phyloP scores from a whole-genome alignment of 2,888 invertebrate genomes.

The Thereva unica region DNA sequence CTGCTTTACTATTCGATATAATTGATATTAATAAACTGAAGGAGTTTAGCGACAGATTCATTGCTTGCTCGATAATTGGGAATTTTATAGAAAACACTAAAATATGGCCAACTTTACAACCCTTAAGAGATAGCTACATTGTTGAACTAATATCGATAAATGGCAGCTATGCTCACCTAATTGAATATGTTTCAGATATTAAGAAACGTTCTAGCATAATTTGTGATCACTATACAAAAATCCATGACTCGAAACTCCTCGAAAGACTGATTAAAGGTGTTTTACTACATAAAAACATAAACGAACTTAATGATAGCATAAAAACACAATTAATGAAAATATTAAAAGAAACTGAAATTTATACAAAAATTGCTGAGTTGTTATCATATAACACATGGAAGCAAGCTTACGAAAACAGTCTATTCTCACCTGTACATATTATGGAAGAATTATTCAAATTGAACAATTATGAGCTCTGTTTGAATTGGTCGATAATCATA shows the following conservation, averaged over 20 bases:
- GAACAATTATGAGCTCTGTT: constrained; percentile 62
- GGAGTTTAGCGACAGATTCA: constrained; percentile 5
- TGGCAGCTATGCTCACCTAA: constrained; percentile 45
- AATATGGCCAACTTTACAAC: neutral
- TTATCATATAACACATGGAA: constrained; percentile 66
- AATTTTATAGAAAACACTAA: constrained; percentile 41
- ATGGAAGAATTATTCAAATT: constrained; percentile 50
- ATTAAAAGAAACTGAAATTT: constrained; percentile 67
- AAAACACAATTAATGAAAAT: constrained; percentile 60
- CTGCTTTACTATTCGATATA: constrained; percentile 46
- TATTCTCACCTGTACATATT: constrained; percentile 52
- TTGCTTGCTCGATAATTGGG: neutral
- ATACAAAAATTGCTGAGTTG: constrained; percentile 65
- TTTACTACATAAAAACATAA: constrained; percentile 60
- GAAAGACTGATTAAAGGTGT: constrained; percentile 55
- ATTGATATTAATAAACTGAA: constrained; percentile 14
- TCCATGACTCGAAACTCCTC: constrained; percentile 51
- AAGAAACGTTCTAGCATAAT: constrained; percentile 48
- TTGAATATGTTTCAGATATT: constrained; percentile 49
- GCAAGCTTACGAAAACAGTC: constrained; percentile 60
- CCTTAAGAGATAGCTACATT: constrained; percentile 5
- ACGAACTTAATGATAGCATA: constrained; percentile 51
- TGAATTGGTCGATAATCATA: constrained; percentile 72
- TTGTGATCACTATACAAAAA: constrained; percentile 52
- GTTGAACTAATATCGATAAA: constrained; percentile 16